Evolutionary conservation across 2,888 invertebrate genomes (phyloP).

Genomic region (Pteria penguin): DNA sequence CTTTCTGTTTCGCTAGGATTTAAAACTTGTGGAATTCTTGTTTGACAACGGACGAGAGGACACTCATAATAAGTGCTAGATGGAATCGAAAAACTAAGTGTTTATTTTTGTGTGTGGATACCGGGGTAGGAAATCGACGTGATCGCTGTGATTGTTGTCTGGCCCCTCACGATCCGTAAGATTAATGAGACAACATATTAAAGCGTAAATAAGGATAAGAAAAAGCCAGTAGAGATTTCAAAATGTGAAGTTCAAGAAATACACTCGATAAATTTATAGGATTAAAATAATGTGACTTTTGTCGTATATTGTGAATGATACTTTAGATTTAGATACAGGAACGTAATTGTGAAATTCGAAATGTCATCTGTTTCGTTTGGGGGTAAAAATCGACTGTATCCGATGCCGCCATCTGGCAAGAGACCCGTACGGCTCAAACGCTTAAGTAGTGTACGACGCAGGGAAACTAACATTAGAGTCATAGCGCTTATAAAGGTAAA

Average conservation of each 20-base stretch:
- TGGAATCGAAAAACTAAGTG: not conserved
- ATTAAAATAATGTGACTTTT: too few species aligned
- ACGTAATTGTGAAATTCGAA: too few species aligned
- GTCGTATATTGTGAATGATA: too few species aligned
- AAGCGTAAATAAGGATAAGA: too few species aligned
- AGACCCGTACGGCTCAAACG: slow-evolving; percentile 41
- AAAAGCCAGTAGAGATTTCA: too few species aligned
- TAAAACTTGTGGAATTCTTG: not conserved
- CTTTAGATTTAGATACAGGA: too few species aligned
- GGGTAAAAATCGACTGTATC: slow-evolving; percentile 7
- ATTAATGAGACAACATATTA: too few species aligned
- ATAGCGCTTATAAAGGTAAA: slow-evolving; percentile 55
- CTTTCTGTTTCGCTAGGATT: not conserved
- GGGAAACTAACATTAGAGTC: slow-evolving; percentile 50
- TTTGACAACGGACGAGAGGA: not conserved
- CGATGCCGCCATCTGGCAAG: not conserved
- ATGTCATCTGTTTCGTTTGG: slow-evolving; percentile 12
- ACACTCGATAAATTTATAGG: too few species aligned
- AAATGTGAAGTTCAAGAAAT: too few species aligned
- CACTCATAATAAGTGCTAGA: too few species aligned
- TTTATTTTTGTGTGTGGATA: not conserved
- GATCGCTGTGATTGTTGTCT: too few species aligned
- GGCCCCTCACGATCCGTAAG: too few species aligned
- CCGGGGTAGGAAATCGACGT: not conserved
- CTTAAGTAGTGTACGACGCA: slow-evolving; percentile 28